Evolutionary conservation across 1,140 invertebrate species (phyloP), one percentile per base, ranked within the genome.

Genomic region (Drosophila ercepeae): DNA sequence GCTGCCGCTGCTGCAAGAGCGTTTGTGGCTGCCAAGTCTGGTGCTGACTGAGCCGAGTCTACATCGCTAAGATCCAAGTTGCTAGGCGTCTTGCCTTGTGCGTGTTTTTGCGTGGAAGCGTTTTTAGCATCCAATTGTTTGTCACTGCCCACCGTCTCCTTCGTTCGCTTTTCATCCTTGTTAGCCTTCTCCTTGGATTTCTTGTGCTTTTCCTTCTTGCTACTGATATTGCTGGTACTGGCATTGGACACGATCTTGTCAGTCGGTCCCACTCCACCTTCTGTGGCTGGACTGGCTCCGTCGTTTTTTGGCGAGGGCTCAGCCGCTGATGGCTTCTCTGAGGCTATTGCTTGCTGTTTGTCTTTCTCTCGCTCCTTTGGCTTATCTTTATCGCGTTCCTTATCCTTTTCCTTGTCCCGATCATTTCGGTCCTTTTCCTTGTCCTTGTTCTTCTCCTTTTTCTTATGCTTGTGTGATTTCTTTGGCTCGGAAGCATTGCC

Each of bases 381-480:
- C n/a, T 79, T 83, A 11, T 83, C 78, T 19, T 69, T 69, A 5
- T 60, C 68, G 4, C 57, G 59, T 39, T 77, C 78, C 18, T 61
- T 78, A 27, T 88, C 78, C 3, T 67, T 60, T 5, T 82, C 78
- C 36, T 79, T 78, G 9, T 82, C 83, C 16, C 91, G 92, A 89
- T 84, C 93, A 91, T 60, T 82, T 48, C 89, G 92, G 53, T 90
- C 82, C n/a, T 82, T 89, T 4, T 90, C 83, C 70, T 91, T 88
- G 57, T 93, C 90, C 64, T 90, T 91, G 42, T 90, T 89, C 70
- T 94, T 94, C 6, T 94, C 93, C 82, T 93, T 93, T 74, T 93
- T 94, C 67, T 93, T 93, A 76, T 94, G 93, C 71, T 93, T 94
- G 71, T 94, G 93, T 54, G 92, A 91, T 53, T 93, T 93, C 84